phyloP scores from a whole-genome alignment of 2,797 vertebrate species.

The Cossypha niveicapilla region DNA sequence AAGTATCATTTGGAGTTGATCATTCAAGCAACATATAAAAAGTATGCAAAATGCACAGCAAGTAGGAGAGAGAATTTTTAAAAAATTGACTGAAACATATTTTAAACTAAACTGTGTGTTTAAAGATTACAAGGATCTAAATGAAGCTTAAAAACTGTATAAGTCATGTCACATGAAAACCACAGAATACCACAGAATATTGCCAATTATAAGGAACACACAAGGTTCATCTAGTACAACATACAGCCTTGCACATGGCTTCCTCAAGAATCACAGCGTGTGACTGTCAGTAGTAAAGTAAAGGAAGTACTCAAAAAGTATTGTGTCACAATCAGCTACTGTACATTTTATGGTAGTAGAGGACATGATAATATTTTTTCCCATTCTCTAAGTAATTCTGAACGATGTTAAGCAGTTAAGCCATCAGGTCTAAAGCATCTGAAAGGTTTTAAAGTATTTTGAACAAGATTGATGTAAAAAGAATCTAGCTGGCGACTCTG shows the following conservation, averaged over 20 bases:
- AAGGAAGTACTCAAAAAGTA: background rate
- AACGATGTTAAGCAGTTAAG: background rate
- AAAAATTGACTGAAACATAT: background rate
- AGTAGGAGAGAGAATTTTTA: background rate
- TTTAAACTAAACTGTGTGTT: background rate
- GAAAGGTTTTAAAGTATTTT: background rate
- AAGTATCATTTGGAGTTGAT: background rate
- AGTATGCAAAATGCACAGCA: background rate
- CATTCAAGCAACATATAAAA: background rate
- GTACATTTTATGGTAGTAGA: background rate
- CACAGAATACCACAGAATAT: background rate
- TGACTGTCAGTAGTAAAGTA: background rate
- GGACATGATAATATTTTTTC: background rate
- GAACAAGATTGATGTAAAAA: background rate
- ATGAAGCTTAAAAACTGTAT: background rate
- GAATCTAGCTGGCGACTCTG: background rate
- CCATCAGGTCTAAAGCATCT: background rate
- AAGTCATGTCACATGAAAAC: background rate
- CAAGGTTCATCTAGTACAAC: rapidly evolving
- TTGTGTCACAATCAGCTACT: background rate
- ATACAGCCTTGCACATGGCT: background rate
- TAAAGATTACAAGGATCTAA: background rate
- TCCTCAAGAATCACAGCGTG: background rate
- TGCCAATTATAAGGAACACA: background rate
- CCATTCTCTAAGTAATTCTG: background rate